Evolutionary conservation across 2,113 vertebrate genomes (phyloP).

Genomic region (Argyrosomus japonicus): DNA sequence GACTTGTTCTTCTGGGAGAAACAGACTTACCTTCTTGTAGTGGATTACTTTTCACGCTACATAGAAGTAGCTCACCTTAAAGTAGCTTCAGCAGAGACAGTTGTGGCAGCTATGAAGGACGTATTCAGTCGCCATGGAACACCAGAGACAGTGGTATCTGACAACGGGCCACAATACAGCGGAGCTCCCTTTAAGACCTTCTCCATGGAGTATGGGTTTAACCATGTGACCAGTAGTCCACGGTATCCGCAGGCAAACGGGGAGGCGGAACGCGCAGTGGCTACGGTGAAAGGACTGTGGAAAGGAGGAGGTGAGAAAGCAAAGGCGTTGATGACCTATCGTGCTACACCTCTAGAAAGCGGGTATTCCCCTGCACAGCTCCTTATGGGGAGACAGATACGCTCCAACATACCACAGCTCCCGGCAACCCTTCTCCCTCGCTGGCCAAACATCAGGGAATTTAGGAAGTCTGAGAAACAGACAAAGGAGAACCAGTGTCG

Average conservation of each 20-base stretch:
- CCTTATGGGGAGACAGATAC: no score
- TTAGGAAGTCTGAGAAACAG: no score
- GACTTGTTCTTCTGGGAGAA: conserved; percentile 7
- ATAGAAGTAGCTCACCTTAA: neutral
- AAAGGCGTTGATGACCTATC: no score
- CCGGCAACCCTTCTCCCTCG: no score
- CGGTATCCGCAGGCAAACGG: neutral
- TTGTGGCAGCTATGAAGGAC: neutral
- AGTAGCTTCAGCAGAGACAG: neutral
- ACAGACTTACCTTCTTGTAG: neutral
- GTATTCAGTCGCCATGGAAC: neutral
- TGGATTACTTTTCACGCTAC: neutral
- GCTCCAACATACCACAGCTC: no score
- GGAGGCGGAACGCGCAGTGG: neutral
- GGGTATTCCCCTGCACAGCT: no score
- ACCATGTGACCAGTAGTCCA: neutral
- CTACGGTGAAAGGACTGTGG: no score
- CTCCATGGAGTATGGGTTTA: neutral
- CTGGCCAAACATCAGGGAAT: no score
- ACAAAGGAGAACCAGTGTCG: no score
- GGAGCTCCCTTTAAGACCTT: no score
- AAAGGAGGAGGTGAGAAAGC: no score
- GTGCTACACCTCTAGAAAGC: no score
- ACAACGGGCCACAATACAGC: neutral
- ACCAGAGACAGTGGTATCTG: neutral